Percentiles rank a stretch among this genome's conserved stretches.
Conservation (phyloP, 2,888 invertebrate genomes). For the Catocala nupta region DNA sequence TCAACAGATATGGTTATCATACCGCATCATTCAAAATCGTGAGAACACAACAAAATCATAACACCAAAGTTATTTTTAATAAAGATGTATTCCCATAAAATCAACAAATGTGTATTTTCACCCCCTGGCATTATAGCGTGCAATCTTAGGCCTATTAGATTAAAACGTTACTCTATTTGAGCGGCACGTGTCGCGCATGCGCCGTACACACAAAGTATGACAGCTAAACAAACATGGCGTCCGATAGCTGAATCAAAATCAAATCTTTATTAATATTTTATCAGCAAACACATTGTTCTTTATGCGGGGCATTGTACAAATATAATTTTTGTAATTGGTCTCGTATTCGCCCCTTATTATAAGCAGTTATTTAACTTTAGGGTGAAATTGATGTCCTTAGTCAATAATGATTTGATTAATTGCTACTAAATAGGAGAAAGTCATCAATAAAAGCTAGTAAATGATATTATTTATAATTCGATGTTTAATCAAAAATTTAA, state of each 20-base stretch:
- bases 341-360: conserved; percentile 65
- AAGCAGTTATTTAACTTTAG: conserved; percentile 63
- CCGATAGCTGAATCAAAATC: conserved; percentile 77
- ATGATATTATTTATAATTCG: background rate
- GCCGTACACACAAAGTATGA: conserved; percentile 68
- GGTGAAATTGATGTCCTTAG: conserved; percentile 62
- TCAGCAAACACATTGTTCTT: conserved; percentile 78
- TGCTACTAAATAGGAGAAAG: conserved; percentile 12
- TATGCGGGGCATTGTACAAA: conserved; percentile 71
- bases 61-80: conserved; percentile 61
- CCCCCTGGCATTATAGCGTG: conserved; percentile 60
- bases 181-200: conserved; percentile 75
- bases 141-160: conserved; percentile 72
- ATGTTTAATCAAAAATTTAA: too few relatives aligned
- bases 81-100: conserved; percentile 59
- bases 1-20: conserved; percentile 2
- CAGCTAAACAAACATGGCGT: conserved; percentile 83
- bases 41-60: conserved; percentile 52
- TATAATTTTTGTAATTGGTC: conserved; percentile 83
- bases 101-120: conserved; percentile 54
- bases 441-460: background rate
- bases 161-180: conserved; percentile 68
- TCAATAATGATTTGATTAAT: conserved; percentile 54
- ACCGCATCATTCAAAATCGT: conserved; percentile 35
- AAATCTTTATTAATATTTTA: conserved; percentile 81